Evolutionary conservation across 2,888 invertebrate species (phyloP), one percentile per base, ranked within the genome.

Genomic region (Xestia sexstrigata): DNA sequence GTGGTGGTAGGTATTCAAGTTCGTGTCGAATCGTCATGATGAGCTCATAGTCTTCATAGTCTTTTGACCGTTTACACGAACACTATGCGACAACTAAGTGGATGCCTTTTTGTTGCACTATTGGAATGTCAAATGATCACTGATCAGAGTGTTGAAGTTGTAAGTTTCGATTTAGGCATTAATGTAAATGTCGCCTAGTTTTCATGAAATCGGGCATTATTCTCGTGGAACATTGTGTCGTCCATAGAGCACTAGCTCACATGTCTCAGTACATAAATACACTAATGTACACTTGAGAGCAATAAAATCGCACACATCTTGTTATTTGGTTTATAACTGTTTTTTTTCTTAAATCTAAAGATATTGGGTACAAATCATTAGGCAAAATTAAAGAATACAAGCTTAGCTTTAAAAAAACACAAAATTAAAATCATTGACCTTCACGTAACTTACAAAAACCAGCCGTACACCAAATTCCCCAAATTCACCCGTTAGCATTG

Each of bases 41-140:
- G 87, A 80, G 72, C 76, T 78, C 78, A 84, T 77, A 74, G 66
- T 42, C 60, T 70, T 78, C 78, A 84, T 77, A 74, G 66, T 42
- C 60, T 70, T n/a, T 9, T 17, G 42, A n/a, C 17, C n/a, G 42
- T 15, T 65, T 35, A 62, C 35, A 62, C 62, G 35, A 62, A 35
- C 20, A 62, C 26, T 2, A 9, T 30, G 8, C 35, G 4, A 35
- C 1, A 0, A 20, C 20, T 62, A 35, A 62, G 20, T 35, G 35
- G 9, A 35, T 62, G 30, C 35, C 35, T 20, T 35, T 62, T 62
- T 35, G 62, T 9, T 35, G 20, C 20, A 11, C 62, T 62, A 20
- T 9, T 35, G 9, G 20, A 62, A 35, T 62, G 20, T 20, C 60
- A 20, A 35, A 20, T 20, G 9, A 35, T 20, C 20, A 35, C 60